Evolutionary conservation across 2,113 vertebrate genomes (phyloP), one percentile per base, ranked within the genome.

Genomic region (Laterallus jamaicensis): DNA sequence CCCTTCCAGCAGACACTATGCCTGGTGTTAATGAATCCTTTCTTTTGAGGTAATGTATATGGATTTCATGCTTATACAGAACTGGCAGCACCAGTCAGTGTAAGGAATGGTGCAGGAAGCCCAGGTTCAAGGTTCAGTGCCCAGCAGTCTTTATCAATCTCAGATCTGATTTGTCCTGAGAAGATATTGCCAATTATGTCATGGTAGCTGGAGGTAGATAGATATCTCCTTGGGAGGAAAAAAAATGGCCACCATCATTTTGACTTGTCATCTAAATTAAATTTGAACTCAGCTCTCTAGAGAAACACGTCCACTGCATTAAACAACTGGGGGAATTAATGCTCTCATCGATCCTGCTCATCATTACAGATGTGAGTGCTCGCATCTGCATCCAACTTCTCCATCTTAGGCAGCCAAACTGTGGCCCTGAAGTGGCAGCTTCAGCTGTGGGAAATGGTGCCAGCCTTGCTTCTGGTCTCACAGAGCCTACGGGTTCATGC

Each of bases 241-340:
- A 90, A 95, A 93, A 92, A 60, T 49, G 11, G 14, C 42, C 63
- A 70, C 44, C 73, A 59, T 86, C 32, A 66, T 91, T 96, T 91
- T 91, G 78, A 84, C 90, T 91, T 95, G 71, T 88, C 86, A 75
- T 69, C 67, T 94, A 94, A 96, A 97, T 93, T 88, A 84, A 93
- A 82, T 96, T 92, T 74, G 96, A 96, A 82, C 84, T 96, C 58
- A 19, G 7, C 5, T 92, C 94, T 92, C 95, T 32, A 60, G 95
- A 91, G 97, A 76, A 93, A 83, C 86, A 67, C 5, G 25, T 91
- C 55, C 66, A 95, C 92, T 94, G 80, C 67, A 96, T 97, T 96
- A 96, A 97, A 94, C 92, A 91, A 91, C 59, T 89, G 75, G 42
- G 0, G 12, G 68, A 95, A 97, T 95, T 95, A 96, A 91, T 67